These are phyloP conservation scores for Coranthus polyacanthus DNA, from an alignment of 2,797 vertebrate species.

Conservation along the genomic window DNA sequence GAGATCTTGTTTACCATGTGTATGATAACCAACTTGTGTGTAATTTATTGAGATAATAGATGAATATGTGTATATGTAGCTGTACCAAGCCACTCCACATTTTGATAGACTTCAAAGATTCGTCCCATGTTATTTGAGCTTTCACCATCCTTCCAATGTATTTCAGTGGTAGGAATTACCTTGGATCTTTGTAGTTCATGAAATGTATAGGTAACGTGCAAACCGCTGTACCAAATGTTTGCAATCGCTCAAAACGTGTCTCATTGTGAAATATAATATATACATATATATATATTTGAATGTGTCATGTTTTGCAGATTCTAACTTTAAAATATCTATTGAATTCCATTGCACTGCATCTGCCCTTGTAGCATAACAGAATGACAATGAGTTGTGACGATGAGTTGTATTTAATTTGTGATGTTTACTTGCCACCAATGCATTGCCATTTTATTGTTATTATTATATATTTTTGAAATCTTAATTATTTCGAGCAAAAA, in stretches of 20 bases:
- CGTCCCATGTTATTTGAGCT: slow-evolving; percentile 71
- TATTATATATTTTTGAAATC: slow-evolving; percentile 36
- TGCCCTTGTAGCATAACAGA: slow-evolving; percentile 82
- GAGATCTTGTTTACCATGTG: slow-evolving; percentile 83
- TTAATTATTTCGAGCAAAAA: slow-evolving; percentile 47
- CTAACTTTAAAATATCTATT: slow-evolving; percentile 70
- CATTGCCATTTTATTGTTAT: slow-evolving; percentile 43
- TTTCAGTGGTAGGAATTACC: slow-evolving; percentile 76
- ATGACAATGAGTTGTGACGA: slow-evolving; percentile 67
- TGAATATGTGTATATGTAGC: slow-evolving; percentile 81
- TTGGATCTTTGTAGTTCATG: slow-evolving; percentile 74
- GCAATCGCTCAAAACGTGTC: slow-evolving; percentile 74
- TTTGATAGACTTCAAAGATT: slow-evolving; percentile 78
- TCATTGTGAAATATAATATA: slow-evolving; percentile 79
- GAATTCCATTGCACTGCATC: slow-evolving; percentile 79
- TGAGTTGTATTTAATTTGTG: slow-evolving; percentile 72
- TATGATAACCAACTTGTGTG: slow-evolving; percentile 79
- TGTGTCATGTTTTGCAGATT: slow-evolving; percentile 78
- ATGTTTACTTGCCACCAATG: slow-evolving; percentile 67
- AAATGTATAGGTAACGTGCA: slow-evolving; percentile 68
- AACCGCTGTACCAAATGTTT: slow-evolving; percentile 76
- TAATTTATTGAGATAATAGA: slow-evolving; percentile 81
- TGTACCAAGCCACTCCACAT: slow-evolving; percentile 79
- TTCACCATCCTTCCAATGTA: slow-evolving; percentile 70
- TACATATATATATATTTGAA: slow-evolving; percentile 75